Conservation (phyloP, 2,888 invertebrate species). For the Idaea straminata region DNA sequence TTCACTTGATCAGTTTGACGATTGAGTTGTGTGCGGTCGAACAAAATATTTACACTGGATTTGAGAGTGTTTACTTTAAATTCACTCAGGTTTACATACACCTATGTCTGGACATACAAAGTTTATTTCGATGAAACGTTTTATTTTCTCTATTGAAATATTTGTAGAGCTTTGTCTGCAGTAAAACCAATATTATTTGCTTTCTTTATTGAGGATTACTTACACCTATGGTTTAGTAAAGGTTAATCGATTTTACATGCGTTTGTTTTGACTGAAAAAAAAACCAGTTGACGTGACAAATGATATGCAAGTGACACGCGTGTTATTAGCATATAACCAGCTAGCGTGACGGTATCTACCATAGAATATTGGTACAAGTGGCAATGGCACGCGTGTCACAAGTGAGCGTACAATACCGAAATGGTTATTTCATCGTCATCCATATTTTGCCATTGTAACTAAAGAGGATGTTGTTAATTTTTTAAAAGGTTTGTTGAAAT, state of each 20-base stretch:
- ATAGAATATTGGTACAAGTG: too few relatives aligned
- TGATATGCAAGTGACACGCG: slow-evolving; percentile 69
- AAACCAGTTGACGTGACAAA: slow-evolving; percentile 65
- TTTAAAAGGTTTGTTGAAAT: too few relatives aligned
- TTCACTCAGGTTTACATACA: neutral
- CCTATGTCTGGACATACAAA: neutral
- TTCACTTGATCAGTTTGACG: neutral
- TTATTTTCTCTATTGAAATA: neutral
- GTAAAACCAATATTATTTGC: neutral
- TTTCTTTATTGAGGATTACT: neutral
- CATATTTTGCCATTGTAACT: too few relatives aligned
- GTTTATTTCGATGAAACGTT: neutral
- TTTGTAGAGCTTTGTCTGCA: neutral
- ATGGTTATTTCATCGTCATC: too few relatives aligned
- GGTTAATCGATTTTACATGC: too few relatives aligned
- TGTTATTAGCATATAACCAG: slow-evolving; percentile 40
- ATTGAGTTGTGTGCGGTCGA: neutral
- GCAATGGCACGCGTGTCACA: too few relatives aligned
- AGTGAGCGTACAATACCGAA: too few relatives aligned
- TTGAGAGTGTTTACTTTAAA: neutral
- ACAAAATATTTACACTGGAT: neutral
- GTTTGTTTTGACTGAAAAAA: slow-evolving; percentile 46
- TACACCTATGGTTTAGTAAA: too few relatives aligned
- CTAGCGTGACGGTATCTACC: slow-evolving; percentile 19
- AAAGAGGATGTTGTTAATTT: too few relatives aligned